phyloP scores from a whole-genome alignment of 2,113 vertebrate genomes.

The Rutilus rutilus region DNA sequence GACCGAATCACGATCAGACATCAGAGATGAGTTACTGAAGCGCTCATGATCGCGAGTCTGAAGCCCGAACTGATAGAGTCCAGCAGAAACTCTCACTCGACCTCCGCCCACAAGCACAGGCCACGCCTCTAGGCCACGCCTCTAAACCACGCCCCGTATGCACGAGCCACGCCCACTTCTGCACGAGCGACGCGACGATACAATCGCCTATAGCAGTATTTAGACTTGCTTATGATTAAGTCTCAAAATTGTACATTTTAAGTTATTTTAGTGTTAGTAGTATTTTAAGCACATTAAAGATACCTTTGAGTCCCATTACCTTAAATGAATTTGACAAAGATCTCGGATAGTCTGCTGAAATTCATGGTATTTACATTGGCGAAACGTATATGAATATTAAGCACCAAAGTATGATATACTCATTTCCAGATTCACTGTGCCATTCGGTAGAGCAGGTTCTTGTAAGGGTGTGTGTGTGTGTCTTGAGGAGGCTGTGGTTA shows the following conservation, averaged over 20 bases:
- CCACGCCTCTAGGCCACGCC: not conserved
- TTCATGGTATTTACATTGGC: not conserved
- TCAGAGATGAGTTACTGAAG: not conserved
- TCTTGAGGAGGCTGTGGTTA: conserved; percentile 11
- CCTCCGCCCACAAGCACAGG: not conserved
- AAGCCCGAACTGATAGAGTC: not conserved
- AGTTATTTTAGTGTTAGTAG: not conserved
- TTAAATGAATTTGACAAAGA: not conserved
- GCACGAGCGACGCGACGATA: too few species aligned
- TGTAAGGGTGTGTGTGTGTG: not conserved
- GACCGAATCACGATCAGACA: not conserved
- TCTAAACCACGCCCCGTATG: too few species aligned
- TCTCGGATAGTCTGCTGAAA: not conserved
- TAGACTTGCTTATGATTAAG: not conserved
- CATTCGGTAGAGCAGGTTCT: not conserved
- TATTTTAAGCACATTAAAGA: not conserved
- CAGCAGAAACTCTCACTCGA: not conserved
- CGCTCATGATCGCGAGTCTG: not conserved
- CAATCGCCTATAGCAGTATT: not conserved
- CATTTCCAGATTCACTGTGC: not conserved
- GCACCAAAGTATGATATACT: not conserved
- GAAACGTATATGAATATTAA: not conserved
- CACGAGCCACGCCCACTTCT: too few species aligned
- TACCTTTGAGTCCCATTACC: not conserved
- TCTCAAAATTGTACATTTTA: not conserved